Evolutionary conservation across 2,888 invertebrate species (phyloP), one percentile per base, ranked within the genome.

Genomic region (Laothoe populi): DNA sequence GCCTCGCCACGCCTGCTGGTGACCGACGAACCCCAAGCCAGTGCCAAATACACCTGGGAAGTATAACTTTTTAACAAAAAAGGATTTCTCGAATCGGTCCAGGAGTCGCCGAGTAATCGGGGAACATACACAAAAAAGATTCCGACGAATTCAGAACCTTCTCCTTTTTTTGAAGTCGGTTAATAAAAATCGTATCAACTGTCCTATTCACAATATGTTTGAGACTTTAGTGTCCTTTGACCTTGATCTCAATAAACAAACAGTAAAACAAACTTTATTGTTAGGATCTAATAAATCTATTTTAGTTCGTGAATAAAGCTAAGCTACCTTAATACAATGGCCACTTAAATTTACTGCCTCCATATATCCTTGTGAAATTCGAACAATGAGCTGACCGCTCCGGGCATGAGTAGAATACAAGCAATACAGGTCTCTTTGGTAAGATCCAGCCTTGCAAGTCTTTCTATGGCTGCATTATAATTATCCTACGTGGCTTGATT

Each of bases 351-450:
- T 31, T 19, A 53, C 53, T 49, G 26, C 16, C n/a, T 49, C 49
- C 31, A 19, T 35, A 26, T 16, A 53, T 53, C 53, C 53, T 75
- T 75, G 75, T 65, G 49, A 67, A 63, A 63, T 53, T 60, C 70
- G 69, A 61, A 74, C 75, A 75, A 73, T 75, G 70, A 75, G 68
- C 66, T 64, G 44, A 38, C 42, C 66, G 65, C 58, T 59, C 59
- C 35, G 62, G 1, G 24, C 75, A 65, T 73, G 74, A 68, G 63
- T 38, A 4, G 74, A 66, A 74, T 74, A 73, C 68, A 63, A 66
- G 72, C 66, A 66, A 74, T 74, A 73, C 68, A 63, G 65, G 72
- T 65, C 68, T 58, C 58, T 66, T 74, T 69, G 67, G 68, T 66
- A 53, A 61, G 53, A 61, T 61, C 24, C 46, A 44, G 21, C 58